Evolutionary conservation across 2,888 invertebrate species (phyloP), one percentile per base, ranked within the genome.

Genomic region (Cepaea hortensis): DNA sequence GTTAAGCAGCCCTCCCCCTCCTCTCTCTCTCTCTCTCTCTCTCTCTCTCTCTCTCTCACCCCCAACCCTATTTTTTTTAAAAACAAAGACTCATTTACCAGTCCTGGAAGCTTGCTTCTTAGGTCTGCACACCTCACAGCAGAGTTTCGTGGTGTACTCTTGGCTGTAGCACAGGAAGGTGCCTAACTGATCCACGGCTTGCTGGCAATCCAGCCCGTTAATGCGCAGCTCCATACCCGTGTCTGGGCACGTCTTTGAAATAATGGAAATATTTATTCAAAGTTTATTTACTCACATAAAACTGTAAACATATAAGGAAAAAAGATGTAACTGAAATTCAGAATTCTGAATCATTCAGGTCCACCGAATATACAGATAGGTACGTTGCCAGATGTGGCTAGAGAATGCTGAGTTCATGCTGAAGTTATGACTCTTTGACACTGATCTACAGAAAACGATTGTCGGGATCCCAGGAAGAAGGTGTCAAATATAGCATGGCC

Each of bases 151-250:
- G 15, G 91, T 90, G n/a, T 90, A 88, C 86, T 92, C 92, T 80
- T 93, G 92, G 23, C 90, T 90, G 88, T 93, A 93, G 73, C 92
- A 93, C 9, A 93, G 90, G 85, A 89, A 91, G 9, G 87, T 62
- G 9, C 92, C 92, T 0, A 91, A 87, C 15, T 85, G 89, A 20
- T 90, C 84, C 1, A 93, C 87, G 13, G 92, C 92, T 48, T 89
- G 87, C 5, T 87, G 85, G 79, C 92, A 93, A 5, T 88, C 84
- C 72, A 92, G 72, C 0, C 91, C 91, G 84, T 93, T 92, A 35
- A 93, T 92, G 9, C 89, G 90, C 20, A 93, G 89, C 11, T 90
- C 89, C 15, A 88, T 87, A 9, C 89, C 88, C 6, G 90, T 88
- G 20, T 86, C 84, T 0, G 91, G 91, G 85, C 92, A 92, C 20